Evolutionary conservation across 2,113 vertebrate genomes (phyloP).

Genomic region (Paralichthys olivaceus): DNA sequence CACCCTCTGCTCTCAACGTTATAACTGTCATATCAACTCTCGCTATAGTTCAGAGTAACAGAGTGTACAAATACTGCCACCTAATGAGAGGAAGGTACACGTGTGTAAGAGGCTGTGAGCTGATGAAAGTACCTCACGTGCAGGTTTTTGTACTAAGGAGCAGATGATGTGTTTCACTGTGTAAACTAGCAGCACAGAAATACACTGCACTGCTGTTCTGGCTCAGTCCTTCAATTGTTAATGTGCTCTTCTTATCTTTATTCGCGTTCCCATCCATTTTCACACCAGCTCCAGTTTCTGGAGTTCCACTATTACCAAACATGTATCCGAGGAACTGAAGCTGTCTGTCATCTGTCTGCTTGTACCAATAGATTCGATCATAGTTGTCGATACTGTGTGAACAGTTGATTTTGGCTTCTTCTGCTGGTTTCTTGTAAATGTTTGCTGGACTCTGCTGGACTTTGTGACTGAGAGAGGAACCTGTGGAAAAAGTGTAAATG

Average conservation of each 20-base stretch:
- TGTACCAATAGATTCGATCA: too few species aligned
- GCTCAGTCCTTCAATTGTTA: too few species aligned
- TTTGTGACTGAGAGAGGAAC: slow-evolving; percentile 15
- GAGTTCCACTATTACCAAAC: accelerated
- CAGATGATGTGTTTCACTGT: slow-evolving; percentile 36
- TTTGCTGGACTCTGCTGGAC: slow-evolving; percentile 37
- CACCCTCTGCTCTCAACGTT: too few species aligned
- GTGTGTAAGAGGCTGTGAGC: not conserved
- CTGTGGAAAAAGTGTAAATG: not conserved
- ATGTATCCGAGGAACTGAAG: too few species aligned
- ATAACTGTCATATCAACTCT: too few species aligned
- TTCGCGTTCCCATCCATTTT: too few species aligned
- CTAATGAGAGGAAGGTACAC: not conserved
- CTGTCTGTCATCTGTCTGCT: too few species aligned
- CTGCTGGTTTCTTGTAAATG: not conserved
- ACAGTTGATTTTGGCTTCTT: slow-evolving; percentile 36
- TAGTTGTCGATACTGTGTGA: slow-evolving; percentile 9
- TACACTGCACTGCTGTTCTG: slow-evolving; percentile 38
- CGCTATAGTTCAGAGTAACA: too few species aligned
- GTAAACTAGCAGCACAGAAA: slow-evolving; percentile 54
- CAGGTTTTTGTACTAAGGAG: slow-evolving; percentile 51
- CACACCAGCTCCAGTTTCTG: too few species aligned
- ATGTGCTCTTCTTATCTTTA: too few species aligned
- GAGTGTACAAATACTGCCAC: not conserved
- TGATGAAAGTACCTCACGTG: too few species aligned